These are phyloP conservation scores for Phengaris alcon DNA, from an alignment of 2,888 invertebrate genomes.

Conservation along the genomic window DNA sequence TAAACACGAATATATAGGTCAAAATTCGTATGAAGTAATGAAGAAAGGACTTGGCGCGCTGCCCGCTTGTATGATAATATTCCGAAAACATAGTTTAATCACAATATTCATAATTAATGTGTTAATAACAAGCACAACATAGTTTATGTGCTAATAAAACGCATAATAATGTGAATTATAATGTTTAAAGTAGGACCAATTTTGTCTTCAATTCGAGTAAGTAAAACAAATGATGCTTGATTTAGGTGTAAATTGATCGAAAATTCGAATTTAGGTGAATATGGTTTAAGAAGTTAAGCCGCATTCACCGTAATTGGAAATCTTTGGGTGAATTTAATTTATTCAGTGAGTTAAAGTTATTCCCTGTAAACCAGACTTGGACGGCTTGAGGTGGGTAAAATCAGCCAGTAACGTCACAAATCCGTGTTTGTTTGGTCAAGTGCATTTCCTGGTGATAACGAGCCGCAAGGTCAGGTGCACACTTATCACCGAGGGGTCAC, in stretches of 20 bases:
- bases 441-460: constrained; percentile 27
- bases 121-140: neutral
- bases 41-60: constrained; percentile 14
- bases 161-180: neutral
- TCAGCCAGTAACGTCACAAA: neutral
- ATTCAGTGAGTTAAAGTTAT: neutral
- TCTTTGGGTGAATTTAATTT: too few relatives aligned
- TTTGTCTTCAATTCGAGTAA: neutral
- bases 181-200: neutral
- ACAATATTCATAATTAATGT: constrained; percentile 6
- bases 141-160: neutral
- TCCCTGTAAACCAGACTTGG: neutral
- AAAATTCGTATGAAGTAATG: constrained; percentile 20
- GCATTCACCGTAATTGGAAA: too few relatives aligned
- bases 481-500: constrained; percentile 15
- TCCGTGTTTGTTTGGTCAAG: constrained; percentile 1
- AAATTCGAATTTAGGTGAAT: too few relatives aligned
- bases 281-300: too few relatives aligned
- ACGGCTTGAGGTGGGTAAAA: neutral
- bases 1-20: constrained; percentile 21
- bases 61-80: constrained; percentile 18
- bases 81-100: neutral
- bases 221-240: too few relatives aligned
- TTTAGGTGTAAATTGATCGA: too few relatives aligned
- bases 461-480: neutral